Percentiles rank a stretch among this genome's conserved stretches.
phyloP scores from a whole-genome alignment of 2,797 vertebrate genomes.

The Monodelphis domestica region DNA sequence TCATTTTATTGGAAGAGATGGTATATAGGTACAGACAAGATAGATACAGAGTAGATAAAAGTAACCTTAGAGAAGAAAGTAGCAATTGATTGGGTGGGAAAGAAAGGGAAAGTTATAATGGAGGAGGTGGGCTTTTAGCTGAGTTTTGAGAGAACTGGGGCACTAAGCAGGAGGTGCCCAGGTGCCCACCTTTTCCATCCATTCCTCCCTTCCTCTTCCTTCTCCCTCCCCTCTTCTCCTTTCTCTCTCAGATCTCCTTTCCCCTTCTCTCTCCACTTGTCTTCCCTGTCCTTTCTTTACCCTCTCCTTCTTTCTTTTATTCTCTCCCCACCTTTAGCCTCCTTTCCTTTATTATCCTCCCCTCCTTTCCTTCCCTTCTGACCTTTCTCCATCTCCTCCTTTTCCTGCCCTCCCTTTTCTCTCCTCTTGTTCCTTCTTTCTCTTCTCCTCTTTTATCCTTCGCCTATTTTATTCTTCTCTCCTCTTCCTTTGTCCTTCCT shows the following conservation, averaged over 20 bases:
- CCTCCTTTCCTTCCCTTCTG: too few relatives aligned
- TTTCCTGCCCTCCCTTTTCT: neutral
- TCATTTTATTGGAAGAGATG: neutral
- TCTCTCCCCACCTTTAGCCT: too few relatives aligned
- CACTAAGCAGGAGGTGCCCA: too few relatives aligned
- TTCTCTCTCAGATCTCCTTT: too few relatives aligned
- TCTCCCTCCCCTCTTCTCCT: too few relatives aligned
- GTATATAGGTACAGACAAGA: neutral
- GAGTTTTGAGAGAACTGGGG: neutral
- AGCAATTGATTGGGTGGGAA: neutral
- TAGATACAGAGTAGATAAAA: neutral
- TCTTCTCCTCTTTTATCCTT: neutral
- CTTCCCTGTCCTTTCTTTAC: too few relatives aligned
- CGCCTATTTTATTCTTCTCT: too few relatives aligned
- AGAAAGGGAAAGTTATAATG: neutral
- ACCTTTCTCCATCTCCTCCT: too few relatives aligned
- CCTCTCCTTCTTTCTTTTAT: too few relatives aligned
- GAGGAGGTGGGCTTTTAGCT: neutral
- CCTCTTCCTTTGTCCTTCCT: accelerated
- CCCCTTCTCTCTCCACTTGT: too few relatives aligned
- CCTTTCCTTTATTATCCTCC: too few relatives aligned
- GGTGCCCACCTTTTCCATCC: neutral
- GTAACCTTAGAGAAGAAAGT: neutral
- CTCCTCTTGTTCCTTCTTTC: too few relatives aligned
- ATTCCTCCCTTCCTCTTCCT: neutral